Percentiles rank a stretch among this genome's conserved stretches.
Conservation (phyloP, 2,888 invertebrate genomes). For the Pachymerium ferrugineum region DNA sequence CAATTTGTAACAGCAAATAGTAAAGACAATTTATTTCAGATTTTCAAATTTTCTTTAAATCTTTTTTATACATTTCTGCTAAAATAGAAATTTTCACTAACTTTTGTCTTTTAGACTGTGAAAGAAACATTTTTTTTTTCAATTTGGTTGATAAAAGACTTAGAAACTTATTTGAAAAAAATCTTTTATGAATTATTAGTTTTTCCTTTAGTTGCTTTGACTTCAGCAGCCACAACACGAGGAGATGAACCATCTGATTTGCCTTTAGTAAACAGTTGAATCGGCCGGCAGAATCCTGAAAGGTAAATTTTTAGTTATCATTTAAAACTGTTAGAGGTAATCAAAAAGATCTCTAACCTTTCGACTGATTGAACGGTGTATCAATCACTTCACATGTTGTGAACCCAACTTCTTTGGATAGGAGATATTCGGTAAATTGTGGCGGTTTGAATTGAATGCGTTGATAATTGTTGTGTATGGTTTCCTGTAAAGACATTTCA, state of each 20-base stretch:
- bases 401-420: conserved; percentile 81
- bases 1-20: conserved; percentile 15
- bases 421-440: conserved; percentile 84
- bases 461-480: conserved; percentile 77
- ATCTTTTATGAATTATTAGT: conserved; percentile 50
- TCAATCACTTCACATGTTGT: conserved; percentile 80
- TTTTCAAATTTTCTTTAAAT: no score
- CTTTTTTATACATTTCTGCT: not conserved
- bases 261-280: conserved; percentile 50
- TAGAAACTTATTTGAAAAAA: conserved; percentile 54
- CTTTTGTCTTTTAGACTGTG: conserved; percentile 28
- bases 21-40: conserved; percentile 16
- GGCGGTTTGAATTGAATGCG: conserved; percentile 83
- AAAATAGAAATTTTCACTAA: not conserved
- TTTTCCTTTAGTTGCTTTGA: not conserved
- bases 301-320: not conserved
- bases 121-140: conserved; percentile 17
- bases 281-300: conserved; percentile 74
- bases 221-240: not conserved
- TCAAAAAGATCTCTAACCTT: conserved; percentile 55
- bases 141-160: conserved; percentile 42
- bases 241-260: not conserved
- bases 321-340: not conserved
- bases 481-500: conserved; percentile 42
- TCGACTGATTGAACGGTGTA: conserved; percentile 71